A percentile compares a stretch with the other conserved stretches of the same genome.
These are phyloP conservation scores for Rhagoletis pomonella DNA, from an alignment of 1,140 invertebrate species.

Conservation along the genomic window DNA sequence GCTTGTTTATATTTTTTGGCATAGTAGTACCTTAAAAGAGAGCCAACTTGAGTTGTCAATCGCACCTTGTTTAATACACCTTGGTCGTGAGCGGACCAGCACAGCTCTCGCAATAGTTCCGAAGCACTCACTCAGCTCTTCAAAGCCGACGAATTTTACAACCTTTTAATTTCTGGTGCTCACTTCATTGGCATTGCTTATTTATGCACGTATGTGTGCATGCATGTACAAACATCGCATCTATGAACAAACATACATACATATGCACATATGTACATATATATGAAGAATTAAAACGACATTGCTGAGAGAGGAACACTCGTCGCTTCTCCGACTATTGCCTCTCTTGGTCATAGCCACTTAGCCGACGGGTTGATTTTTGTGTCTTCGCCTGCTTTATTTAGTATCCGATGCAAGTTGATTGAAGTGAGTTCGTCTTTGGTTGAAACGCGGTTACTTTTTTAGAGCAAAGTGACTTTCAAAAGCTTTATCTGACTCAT, in stretches of 20 bases:
- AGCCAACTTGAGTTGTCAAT: too few species aligned
- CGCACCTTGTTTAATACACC: too few species aligned
- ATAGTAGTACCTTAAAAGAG: too few species aligned
- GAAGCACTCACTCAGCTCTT: background rate
- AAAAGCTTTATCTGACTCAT: constrained; percentile 4
- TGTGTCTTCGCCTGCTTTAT: background rate
- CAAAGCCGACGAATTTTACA: too few species aligned
- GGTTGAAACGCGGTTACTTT: background rate
- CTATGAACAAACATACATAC: background rate
- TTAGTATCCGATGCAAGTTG: constrained; percentile 37
- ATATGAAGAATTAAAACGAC: background rate
- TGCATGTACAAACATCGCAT: too few species aligned
- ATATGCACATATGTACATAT: background rate
- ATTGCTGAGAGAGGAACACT: background rate
- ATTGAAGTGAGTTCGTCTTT: background rate
- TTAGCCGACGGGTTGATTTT: background rate
- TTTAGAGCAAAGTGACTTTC: background rate
- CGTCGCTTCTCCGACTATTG: background rate
- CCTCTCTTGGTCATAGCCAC: background rate
- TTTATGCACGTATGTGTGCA: background rate
- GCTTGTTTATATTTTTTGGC: too few species aligned
- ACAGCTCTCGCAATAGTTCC: background rate
- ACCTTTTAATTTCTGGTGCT: background rate
- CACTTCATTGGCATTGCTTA: background rate
- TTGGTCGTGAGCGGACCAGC: background rate